phyloP scores from a whole-genome alignment of 2,797 vertebrate genomes.

The Anabacerthia variegaticeps region DNA sequence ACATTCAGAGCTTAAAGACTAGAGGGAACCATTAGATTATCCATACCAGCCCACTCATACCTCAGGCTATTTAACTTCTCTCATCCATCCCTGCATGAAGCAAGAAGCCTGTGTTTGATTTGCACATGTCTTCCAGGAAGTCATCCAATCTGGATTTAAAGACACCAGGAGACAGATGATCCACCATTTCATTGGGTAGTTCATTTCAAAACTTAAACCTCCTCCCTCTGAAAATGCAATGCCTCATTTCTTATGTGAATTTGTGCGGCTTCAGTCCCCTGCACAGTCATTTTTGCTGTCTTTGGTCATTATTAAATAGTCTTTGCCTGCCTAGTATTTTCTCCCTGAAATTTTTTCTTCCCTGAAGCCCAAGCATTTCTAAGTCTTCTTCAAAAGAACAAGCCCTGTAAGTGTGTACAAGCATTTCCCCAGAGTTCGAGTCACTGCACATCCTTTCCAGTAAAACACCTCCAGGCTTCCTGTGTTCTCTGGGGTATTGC shows the following conservation, averaged over 20 bases:
- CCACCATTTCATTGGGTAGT: conserved; percentile 2
- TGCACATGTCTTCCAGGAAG: neutral
- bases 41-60: neutral
- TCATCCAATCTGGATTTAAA: conserved; percentile 13
- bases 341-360: neutral
- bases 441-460: neutral
- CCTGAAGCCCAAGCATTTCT: neutral
- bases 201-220: conserved; percentile 45
- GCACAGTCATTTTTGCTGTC: neutral
- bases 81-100: neutral
- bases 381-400: neutral
- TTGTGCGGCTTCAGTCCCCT: neutral
- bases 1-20: neutral
- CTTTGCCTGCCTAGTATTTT: neutral
- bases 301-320: neutral
- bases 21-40: neutral
- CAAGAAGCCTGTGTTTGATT: neutral
- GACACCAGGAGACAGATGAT: conserved; percentile 27
- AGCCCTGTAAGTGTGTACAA: neutral
- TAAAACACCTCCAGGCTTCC: neutral
- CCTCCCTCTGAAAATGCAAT: neutral
- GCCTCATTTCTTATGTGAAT: conserved; percentile 13
- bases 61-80: neutral
- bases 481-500: rapidly evolving
- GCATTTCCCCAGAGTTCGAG: rapidly evolving